Evolutionary conservation across 2,797 vertebrate genomes (phyloP).

Genomic region (Sebastes diploproa): DNA sequence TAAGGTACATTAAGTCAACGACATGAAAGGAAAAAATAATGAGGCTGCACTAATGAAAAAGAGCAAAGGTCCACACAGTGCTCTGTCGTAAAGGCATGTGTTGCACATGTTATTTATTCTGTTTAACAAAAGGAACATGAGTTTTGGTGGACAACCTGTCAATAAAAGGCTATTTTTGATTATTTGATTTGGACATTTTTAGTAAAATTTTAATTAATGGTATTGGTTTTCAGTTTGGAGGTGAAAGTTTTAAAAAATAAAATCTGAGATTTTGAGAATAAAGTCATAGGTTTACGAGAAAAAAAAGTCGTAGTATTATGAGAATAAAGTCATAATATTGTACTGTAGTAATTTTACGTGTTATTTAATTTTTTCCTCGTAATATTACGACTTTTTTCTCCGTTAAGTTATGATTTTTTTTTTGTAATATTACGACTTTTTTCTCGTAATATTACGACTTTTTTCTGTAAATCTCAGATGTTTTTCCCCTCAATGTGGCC

Average conservation of each 20-base stretch:
- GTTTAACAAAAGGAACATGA: background rate
- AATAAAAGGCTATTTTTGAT: background rate
- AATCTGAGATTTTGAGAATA: no score
- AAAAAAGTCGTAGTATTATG: no score
- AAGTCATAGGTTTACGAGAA: no score
- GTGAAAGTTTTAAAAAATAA: background rate
- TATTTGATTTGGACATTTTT: background rate
- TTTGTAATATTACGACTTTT: no score
- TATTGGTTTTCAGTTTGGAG: background rate
- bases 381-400: no score
- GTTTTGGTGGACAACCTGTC: background rate
- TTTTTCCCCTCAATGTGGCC: no score
- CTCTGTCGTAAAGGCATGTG: background rate
- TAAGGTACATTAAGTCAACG: background rate
- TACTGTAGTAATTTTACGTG: no score
- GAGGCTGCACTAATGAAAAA: background rate
- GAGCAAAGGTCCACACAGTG: background rate
- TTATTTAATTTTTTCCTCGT: no score
- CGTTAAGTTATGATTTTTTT: no score
- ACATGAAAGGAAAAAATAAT: background rate
- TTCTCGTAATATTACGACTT: accelerated
- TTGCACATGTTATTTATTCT: background rate
- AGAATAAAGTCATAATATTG: no score
- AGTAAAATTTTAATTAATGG: background rate
- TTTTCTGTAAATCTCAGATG: no score